Evolutionary conservation across 1,140 invertebrate species (phyloP), one percentile per base, ranked within the genome.

Genomic region (Eriosoma lanigerum): DNA sequence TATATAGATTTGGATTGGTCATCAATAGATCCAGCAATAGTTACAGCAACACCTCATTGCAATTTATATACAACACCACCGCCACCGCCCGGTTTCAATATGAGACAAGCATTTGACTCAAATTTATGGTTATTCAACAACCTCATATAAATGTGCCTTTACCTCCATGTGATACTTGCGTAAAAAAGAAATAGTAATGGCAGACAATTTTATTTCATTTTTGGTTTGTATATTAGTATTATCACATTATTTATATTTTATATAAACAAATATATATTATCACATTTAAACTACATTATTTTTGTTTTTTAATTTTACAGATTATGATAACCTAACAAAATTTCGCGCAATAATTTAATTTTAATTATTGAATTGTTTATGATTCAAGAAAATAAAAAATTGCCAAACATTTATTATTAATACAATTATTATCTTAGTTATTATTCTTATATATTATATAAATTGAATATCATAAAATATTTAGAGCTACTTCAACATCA

Each of bases 1-100:
- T 64, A 24, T 26, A 56, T 70, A 84, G 83, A 81, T 29, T 84
- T 83, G 81, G 92, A 94, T 86, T 94, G 93, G 93, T 93, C 93
- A 83, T 89, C 92, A 82, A 89, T 94, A 86, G 94, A 96, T 87
- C 93, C 94, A 80, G 93, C 94, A 78, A 95, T 96, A 83, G 90
- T 96, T 84, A 92, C 92, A 80, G 92, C 92, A 52, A 73, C 73
- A 26, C 88, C 89, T 82, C 89, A 86, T 84, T 81, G 84, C 85
- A 83, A 84, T 81, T 86, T 88, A 82, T 88, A 87, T 85, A 85
- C 87, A 66, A 86, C 87, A 84, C 87, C 87, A 83, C 86, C 87
- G 83, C 87, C 87, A 83, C 87, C 87, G 76, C 88, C 88, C 19
- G 87, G 87, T 19, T 87, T 87, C 48, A 88, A 82, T 38, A 85